Evolutionary conservation across 2,797 vertebrate genomes (phyloP).

Genomic region (Nannoperca obscura): DNA sequence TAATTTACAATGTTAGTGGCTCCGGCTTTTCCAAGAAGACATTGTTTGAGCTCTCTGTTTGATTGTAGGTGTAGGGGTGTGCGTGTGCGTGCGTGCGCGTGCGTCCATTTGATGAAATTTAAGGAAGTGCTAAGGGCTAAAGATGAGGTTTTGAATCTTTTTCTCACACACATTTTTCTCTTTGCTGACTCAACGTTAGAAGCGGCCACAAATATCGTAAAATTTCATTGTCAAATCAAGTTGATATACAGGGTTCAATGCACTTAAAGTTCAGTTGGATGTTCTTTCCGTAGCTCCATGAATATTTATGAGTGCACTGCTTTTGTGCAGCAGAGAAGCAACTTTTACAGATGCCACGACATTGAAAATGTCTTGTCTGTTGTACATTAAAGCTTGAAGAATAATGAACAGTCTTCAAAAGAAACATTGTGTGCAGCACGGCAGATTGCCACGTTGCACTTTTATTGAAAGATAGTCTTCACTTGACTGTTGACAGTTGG

Average conservation of each 20-base stretch:
- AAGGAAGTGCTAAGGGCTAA: background rate
- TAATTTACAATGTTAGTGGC: slow-evolving; percentile 14
- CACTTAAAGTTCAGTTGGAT: slow-evolving; percentile 1
- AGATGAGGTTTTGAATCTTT: background rate
- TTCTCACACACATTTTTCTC: background rate
- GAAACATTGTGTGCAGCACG: background rate
- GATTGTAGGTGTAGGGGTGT: slow-evolving; percentile 4
- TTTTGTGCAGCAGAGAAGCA: slow-evolving; percentile 9
- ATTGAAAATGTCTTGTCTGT: background rate
- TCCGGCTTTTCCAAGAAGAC: slow-evolving; percentile 48
- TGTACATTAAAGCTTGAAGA: background rate
- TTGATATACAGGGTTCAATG: slow-evolving; percentile 5
- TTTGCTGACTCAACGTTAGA: slow-evolving; percentile 28
- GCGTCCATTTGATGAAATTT: background rate
- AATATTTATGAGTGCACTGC: background rate
- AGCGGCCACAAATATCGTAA: slow-evolving; percentile 1
- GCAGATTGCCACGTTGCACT: background rate
- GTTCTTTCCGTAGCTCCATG: slow-evolving; percentile 18
- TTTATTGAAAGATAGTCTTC: background rate
- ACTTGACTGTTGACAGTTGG: background rate
- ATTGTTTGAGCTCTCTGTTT: slow-evolving; percentile 12
- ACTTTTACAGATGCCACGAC: slow-evolving; percentile 11
- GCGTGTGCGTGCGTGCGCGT: background rate
- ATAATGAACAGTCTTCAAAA: background rate
- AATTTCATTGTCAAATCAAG: slow-evolving; percentile 22